A percentile compares a stretch with the other conserved stretches of the same genome.
These are phyloP conservation scores for Brachionus plicatilis DNA, from an alignment of 1,140 invertebrate species.

Conservation along the genomic window DNA sequence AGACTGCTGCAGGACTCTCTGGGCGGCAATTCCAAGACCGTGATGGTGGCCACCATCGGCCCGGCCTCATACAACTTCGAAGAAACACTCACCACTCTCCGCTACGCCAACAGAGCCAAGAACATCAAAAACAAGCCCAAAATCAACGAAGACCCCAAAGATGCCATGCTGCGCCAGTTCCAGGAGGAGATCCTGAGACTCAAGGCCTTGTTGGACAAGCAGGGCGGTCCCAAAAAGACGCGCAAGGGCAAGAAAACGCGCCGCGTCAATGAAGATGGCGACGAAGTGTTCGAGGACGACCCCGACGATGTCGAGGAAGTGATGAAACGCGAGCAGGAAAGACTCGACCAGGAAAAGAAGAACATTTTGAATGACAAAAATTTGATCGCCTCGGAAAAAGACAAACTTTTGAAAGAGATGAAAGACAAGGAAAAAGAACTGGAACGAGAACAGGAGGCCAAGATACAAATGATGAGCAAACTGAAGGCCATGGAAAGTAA, in stretches of 20 bases:
- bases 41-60: conserved; percentile 56
- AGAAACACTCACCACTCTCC: conserved; percentile 56
- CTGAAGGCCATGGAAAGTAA: conserved; percentile 32
- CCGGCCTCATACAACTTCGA: conserved; percentile 57
- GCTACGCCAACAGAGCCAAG: conserved; percentile 88
- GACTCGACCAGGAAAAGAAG: conserved; percentile 60
- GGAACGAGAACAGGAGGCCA: conserved; percentile 54
- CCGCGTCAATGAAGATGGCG: conserved; percentile 39
- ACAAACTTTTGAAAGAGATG: conserved; percentile 61
- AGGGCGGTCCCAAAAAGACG: conserved; percentile 41
- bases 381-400: conserved; percentile 60
- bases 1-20: conserved; percentile 52
- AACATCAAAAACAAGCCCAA: conserved; percentile 92
- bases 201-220: conserved; percentile 50
- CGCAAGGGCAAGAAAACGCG: conserved; percentile 37
- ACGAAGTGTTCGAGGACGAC: conserved; percentile 44
- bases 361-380: conserved; percentile 59
- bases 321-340: conserved; percentile 55
- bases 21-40: conserved; percentile 56
- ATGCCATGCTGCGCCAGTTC: conserved; percentile 58
- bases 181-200: conserved; percentile 55
- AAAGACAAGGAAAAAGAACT: conserved; percentile 48
- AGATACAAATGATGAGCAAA: conserved; percentile 68
- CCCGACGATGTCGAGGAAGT: conserved; percentile 55
- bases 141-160: conserved; percentile 91